Percentiles rank a stretch among this genome's conserved stretches.
These are phyloP conservation scores for Agrotis exclamationis DNA, from an alignment of 2,888 invertebrate genomes.

Conservation along the genomic window DNA sequence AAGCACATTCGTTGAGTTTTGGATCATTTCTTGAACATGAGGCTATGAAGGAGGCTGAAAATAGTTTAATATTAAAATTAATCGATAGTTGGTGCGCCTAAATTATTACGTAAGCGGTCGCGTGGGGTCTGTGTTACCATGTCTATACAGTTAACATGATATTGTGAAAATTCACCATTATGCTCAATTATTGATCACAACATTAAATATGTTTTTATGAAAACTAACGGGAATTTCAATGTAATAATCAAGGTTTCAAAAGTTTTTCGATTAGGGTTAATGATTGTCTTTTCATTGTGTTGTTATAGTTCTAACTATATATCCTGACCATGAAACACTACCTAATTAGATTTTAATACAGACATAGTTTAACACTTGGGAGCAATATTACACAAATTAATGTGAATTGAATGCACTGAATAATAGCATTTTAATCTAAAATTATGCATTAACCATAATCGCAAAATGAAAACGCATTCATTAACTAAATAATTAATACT, in stretches of 20 bases:
- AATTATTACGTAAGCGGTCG: too few species aligned
- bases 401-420: not conserved
- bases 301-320: not conserved
- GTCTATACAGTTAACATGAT: too few species aligned
- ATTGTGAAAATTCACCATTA: too few species aligned
- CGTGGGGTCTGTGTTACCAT: too few species aligned
- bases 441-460: not conserved
- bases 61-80: too few species aligned
- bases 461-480: conserved; percentile 7
- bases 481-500: conserved; percentile 68
- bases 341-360: not conserved
- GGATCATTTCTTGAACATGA: conserved; percentile 82
- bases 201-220: too few species aligned
- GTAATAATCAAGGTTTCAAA: too few species aligned
- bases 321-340: not conserved
- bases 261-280: too few species aligned
- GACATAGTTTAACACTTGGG: not conserved
- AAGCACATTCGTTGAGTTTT: conserved; percentile 79
- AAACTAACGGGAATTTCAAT: too few species aligned
- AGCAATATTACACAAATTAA: not conserved
- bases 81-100: too few species aligned
- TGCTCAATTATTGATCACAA: too few species aligned
- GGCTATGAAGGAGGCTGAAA: conserved; percentile 77
- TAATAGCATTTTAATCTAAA: conserved; percentile 6
- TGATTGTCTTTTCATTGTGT: too few species aligned